phyloP scores from a whole-genome alignment of 2,797 vertebrate genomes.

The Gadopsis bispinosus region DNA sequence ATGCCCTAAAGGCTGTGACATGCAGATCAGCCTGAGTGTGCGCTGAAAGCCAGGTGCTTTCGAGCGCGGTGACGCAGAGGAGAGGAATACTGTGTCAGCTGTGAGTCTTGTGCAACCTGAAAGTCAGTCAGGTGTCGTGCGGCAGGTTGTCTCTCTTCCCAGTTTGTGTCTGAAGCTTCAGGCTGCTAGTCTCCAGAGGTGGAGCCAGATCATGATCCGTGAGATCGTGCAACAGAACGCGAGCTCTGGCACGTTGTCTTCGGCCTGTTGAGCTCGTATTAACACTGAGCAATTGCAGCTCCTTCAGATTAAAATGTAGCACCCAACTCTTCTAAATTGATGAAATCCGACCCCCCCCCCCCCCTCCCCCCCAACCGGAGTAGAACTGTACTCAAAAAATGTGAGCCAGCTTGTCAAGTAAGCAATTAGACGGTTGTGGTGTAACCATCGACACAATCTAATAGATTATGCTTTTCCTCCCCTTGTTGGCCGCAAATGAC shows the following conservation, averaged over 20 bases:
- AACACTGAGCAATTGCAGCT: neutral
- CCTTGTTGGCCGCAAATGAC: slow-evolving; percentile 44
- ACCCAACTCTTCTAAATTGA: neutral
- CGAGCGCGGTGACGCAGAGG: neutral
- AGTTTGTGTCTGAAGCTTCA: neutral
- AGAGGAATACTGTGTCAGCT: slow-evolving; percentile 8
- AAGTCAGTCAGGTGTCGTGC: slow-evolving; percentile 38
- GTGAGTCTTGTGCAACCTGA: slow-evolving; percentile 46
- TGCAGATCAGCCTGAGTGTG: neutral
- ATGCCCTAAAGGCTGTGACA: slow-evolving; percentile 3
- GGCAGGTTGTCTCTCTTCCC: slow-evolving; percentile 17
- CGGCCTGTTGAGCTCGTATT: neutral
- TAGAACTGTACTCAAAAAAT: neutral
- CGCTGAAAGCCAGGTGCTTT: slow-evolving; percentile 11
- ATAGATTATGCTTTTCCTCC: slow-evolving; percentile 46
- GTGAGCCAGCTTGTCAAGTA: slow-evolving; percentile 1
- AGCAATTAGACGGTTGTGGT: neutral
- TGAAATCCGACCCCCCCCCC: slow-evolving; percentile 12
- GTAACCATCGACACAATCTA: neutral
- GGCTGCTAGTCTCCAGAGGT: neutral
- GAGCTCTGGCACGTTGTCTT: neutral
- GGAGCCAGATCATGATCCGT: neutral
- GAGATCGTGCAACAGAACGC: neutral
- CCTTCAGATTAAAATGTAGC: neutral
- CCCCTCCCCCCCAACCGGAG: neutral